Conservation (phyloP, 1,140 invertebrate genomes). For the Meloidogyne floridensis region DNA sequence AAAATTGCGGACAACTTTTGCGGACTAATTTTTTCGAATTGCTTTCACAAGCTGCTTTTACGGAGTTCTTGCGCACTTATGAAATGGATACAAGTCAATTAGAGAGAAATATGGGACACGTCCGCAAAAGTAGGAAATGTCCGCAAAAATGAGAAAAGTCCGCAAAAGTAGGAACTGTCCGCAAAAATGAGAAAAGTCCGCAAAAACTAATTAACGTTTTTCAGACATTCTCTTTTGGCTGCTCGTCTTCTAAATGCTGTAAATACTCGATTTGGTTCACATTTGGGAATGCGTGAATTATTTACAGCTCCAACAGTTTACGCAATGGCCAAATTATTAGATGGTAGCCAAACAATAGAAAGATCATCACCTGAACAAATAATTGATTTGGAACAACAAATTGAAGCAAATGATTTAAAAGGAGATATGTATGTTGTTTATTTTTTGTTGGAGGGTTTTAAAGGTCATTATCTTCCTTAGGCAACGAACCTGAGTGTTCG, state of each 20-base stretch:
- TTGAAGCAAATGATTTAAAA: slow-evolving; percentile 67
- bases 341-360: slow-evolving; percentile 48
- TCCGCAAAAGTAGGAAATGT: too few relatives aligned
- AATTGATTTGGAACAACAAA: slow-evolving; percentile 66
- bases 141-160: too few relatives aligned
- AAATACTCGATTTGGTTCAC: slow-evolving; percentile 63
- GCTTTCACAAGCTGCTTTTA: too few relatives aligned
- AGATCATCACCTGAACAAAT: slow-evolving; percentile 41
- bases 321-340: slow-evolving; percentile 65
- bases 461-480: background rate
- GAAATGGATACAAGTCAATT: too few relatives aligned
- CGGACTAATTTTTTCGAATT: too few relatives aligned
- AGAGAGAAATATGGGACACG: too few relatives aligned
- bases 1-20: too few relatives aligned
- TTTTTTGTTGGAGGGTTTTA: background rate
- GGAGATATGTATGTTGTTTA: slow-evolving; percentile 55
- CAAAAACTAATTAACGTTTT: slow-evolving; percentile 29
- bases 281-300: slow-evolving; percentile 66
- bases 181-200: too few relatives aligned
- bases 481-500: background rate
- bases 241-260: slow-evolving; percentile 67
- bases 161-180: too few relatives aligned
- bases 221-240: slow-evolving; percentile 70
- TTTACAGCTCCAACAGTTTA: slow-evolving; percentile 67
- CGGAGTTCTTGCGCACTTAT: too few relatives aligned